A percentile compares a stretch with the other conserved stretches of the same genome.
phyloP scores from a whole-genome alignment of 2,113 vertebrate genomes.

The Festucalex cinctus region DNA sequence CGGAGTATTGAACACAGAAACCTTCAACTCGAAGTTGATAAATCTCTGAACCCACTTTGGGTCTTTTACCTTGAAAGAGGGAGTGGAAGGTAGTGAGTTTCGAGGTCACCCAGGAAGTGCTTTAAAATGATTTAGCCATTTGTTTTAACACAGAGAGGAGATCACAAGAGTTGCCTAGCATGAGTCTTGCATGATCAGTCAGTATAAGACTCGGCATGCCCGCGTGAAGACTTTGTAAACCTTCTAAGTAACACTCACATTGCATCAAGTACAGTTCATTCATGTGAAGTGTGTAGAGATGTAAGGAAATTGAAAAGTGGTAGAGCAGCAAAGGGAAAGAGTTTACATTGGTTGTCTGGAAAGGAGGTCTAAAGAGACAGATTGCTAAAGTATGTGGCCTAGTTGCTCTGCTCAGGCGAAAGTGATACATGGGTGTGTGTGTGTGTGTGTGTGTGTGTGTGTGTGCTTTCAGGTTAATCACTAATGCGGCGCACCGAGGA shows the following conservation, averaged over 20 bases:
- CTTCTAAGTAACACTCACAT: not conserved
- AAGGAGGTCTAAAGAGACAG: not conserved
- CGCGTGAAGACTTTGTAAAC: not conserved
- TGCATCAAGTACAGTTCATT: not conserved
- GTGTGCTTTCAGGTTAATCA: constrained; percentile 70
- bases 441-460: too few relatives aligned
- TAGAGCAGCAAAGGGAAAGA: not conserved
- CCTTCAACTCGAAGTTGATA: constrained; percentile 32
- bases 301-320: not conserved
- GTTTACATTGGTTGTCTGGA: not conserved
- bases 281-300: constrained; percentile 1
- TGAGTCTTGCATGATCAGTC: not conserved
- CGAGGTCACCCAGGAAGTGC: constrained; percentile 27
- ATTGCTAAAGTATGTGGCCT: constrained; percentile 6
- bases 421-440: constrained; percentile 55
- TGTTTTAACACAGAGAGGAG: constrained; percentile 12
- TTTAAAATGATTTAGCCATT: constrained; percentile 16
- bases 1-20: constrained; percentile 29
- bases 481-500: constrained; percentile 50
- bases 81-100: constrained; percentile 9
- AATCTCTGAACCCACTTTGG: constrained; percentile 25
- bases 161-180: constrained; percentile 1
- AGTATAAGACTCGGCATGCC: not conserved
- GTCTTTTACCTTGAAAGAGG: constrained; percentile 32
- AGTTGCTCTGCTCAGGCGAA: constrained; percentile 25